Evolutionary conservation across 2,888 invertebrate species (phyloP).

Genomic region (Acleris laterana): DNA sequence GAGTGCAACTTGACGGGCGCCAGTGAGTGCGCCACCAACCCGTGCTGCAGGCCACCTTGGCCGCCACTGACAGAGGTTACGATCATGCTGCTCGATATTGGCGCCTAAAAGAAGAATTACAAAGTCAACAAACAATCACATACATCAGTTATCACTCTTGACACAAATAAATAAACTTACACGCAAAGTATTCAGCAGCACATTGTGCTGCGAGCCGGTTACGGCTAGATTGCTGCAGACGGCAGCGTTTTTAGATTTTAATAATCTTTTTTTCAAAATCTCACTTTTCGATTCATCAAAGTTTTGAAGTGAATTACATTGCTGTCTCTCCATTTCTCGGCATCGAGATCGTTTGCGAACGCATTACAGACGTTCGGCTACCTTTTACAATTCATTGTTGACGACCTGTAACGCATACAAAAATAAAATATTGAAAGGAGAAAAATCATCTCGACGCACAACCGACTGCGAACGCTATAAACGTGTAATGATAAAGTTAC

Average conservation of each 20-base stretch:
- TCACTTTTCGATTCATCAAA: slow-evolving; percentile 79
- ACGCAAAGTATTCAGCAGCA: slow-evolving; percentile 75
- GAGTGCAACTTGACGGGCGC: slow-evolving; percentile 77
- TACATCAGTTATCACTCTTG: slow-evolving; percentile 41
- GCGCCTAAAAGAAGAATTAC: slow-evolving; percentile 67
- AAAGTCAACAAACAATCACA: slow-evolving; percentile 22
- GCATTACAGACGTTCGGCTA: slow-evolving; percentile 74
- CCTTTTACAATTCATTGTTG: slow-evolving; percentile 68
- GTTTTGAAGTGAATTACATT: slow-evolving; percentile 81
- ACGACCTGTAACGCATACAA: slow-evolving; percentile 74
- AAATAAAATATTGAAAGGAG: slow-evolving; percentile 73
- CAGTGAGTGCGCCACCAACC: slow-evolving; percentile 74
- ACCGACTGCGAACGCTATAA: slow-evolving; percentile 46
- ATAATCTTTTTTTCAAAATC: slow-evolving; percentile 81
- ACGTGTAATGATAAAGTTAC: slow-evolving; percentile 47
- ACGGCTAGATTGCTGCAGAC: slow-evolving; percentile 61
- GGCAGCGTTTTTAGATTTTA: slow-evolving; percentile 69
- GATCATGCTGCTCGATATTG: slow-evolving; percentile 80
- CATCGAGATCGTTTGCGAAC: slow-evolving; percentile 61
- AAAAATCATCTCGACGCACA: slow-evolving; percentile 59
- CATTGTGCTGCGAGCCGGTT: slow-evolving; percentile 73
- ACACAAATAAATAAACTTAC: slow-evolving; percentile 62
- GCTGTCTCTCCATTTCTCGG: slow-evolving; percentile 81
- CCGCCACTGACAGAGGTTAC: slow-evolving; percentile 78
- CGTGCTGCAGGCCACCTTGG: slow-evolving; percentile 76